These are phyloP conservation scores for Calliphora vomitoria DNA, from an alignment of 2,888 invertebrate genomes.

Conservation along the genomic window DNA sequence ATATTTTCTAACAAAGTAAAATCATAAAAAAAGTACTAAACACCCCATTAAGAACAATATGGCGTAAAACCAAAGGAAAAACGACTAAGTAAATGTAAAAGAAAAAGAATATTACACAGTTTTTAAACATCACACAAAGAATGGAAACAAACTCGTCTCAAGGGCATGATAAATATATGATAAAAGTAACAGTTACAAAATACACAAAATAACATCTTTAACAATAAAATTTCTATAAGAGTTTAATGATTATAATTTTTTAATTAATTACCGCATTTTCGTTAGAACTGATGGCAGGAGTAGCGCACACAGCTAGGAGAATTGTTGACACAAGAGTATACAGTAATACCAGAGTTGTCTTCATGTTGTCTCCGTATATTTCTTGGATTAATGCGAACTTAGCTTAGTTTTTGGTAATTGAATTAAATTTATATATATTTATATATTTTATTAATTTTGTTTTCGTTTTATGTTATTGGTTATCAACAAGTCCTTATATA, in stretches of 20 bases:
- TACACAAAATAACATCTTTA: too few relatives aligned
- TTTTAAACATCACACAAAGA: not conserved
- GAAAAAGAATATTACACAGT: not conserved
- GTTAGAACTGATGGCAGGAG: constrained; percentile 80
- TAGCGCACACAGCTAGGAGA: constrained; percentile 78
- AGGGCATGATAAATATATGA: constrained; percentile 3
- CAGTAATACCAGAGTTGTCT: constrained; percentile 75
- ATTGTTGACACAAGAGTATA: constrained; percentile 77
- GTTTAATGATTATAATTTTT: not conserved
- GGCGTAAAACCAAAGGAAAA: not conserved
- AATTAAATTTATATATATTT: constrained; percentile 16
- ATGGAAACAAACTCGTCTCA: not conserved
- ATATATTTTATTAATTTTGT: not conserved
- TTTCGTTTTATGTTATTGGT: constrained; percentile 22
- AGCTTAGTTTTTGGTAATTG: constrained; percentile 61
- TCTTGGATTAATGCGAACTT: constrained; percentile 33
- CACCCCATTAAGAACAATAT: not conserved
- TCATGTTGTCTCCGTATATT: constrained; percentile 76
- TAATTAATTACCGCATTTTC: constrained; percentile 81
- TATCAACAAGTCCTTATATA: not conserved
- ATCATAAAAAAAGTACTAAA: not conserved
- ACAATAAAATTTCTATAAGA: not conserved
- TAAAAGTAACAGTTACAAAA: not conserved
- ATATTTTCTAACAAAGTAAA: not conserved
- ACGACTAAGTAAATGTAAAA: not conserved